phyloP scores from a whole-genome alignment of 2,113 vertebrate species.

The cattle (Bos taurus) region DNA sequence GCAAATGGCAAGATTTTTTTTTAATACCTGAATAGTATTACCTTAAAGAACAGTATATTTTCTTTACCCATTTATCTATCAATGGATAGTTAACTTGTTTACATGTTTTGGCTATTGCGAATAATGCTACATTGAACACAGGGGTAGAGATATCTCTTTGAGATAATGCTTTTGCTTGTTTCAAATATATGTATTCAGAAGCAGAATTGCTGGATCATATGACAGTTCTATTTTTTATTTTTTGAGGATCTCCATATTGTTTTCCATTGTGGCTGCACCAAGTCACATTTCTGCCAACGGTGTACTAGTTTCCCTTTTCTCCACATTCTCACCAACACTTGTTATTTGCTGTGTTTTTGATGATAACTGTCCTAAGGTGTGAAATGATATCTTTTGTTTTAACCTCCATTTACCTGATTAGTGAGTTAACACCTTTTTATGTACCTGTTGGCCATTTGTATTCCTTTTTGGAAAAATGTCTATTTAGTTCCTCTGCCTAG shows the following conservation, averaged over 20 bases:
- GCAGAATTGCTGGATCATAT: neutral
- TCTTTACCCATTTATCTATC: neutral
- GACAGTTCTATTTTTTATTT: neutral
- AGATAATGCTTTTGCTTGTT: neutral
- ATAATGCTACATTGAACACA: neutral
- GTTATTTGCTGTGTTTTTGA: neutral
- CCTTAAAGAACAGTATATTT: neutral
- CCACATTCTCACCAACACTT: neutral
- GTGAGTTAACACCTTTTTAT: neutral
- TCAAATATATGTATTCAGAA: neutral
- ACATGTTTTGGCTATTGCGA: neutral
- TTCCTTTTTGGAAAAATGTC: neutral
- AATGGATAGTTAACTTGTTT: neutral
- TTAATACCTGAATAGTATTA: neutral
- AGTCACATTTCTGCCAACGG: neutral
- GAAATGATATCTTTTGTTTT: neutral
- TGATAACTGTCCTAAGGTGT: neutral
- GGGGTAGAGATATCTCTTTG: neutral
- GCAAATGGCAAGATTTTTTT: neutral
- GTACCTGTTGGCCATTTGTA: neutral
- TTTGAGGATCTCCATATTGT: neutral
- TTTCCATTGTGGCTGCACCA: neutral
- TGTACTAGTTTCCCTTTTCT: neutral
- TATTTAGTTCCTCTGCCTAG: neutral
- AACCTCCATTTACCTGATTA: neutral